Evolutionary conservation across 2,113 vertebrate species (phyloP).

Genomic region (Sorex fumeus): DNA sequence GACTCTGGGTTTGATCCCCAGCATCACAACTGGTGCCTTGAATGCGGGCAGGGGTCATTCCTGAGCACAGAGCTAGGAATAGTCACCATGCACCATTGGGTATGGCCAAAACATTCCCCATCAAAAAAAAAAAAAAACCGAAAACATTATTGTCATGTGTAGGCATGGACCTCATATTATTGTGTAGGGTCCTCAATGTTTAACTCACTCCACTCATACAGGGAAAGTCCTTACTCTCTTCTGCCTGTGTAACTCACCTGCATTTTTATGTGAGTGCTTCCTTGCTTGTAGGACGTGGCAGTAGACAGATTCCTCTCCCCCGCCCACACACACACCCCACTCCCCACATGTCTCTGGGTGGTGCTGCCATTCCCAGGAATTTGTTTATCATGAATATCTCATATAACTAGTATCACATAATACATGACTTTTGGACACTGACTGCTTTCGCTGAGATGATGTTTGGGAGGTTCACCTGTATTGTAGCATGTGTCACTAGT

Average conservation of each 20-base stretch:
- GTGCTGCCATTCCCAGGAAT: conserved; percentile 35
- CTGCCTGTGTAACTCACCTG: too few species aligned
- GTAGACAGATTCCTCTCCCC: rapidly evolving
- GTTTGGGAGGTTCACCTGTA: background rate
- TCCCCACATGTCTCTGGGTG: background rate
- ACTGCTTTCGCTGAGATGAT: background rate
- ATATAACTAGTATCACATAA: background rate
- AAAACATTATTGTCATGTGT: background rate
- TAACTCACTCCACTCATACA: background rate
- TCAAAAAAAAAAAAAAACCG: too few species aligned
- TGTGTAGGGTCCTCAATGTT: background rate
- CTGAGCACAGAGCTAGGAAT: too few species aligned
- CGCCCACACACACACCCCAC: rapidly evolving
- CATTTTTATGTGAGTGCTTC: too few species aligned
- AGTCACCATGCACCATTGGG: too few species aligned
- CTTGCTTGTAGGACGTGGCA: too few species aligned
- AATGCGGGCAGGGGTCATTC: too few species aligned
- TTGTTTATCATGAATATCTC: background rate
- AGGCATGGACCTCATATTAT: rapidly evolving
- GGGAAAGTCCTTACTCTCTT: background rate
- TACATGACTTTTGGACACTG: background rate
- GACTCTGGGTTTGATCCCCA: too few species aligned
- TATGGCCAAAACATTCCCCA: too few species aligned
- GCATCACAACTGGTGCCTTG: too few species aligned
- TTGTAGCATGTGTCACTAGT: too few species aligned